Base-by-base conservation (phyloP, 2,797 vertebrate genomes). In the Typhlichthys subterraneus region DNA sequence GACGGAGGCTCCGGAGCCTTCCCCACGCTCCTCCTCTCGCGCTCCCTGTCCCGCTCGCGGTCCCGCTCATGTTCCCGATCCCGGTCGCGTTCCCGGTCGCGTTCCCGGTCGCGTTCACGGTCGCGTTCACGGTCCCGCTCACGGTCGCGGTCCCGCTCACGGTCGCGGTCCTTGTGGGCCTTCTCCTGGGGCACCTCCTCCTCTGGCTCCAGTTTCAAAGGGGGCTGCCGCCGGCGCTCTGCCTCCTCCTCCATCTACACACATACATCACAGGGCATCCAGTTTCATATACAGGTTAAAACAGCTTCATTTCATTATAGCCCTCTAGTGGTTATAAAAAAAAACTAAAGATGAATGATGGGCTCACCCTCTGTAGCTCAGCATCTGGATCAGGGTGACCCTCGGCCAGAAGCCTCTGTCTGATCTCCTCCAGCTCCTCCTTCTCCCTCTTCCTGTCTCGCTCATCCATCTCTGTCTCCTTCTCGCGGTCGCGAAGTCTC, bases 361-460 rank as follows among this genome's bases (percentile, higher is more conserved):
- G 38, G 38, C 93, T 90, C 73, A 98, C 98, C 89, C 97, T 95
- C 85, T 97, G 96, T 51, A 99, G 91, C 77, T 99, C 98, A 38
- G 96, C 97, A 52, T 99, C 98, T 2, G 98, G 98, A 82, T 99
- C 97, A 3, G 98, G 98, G 74, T 99, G 98, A 15, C 98, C 98
- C 88, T 99, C 97, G 57, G 96, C 97, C 54, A 99, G 88, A 69
- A 99, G 95, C 60, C 98, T 94, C 79, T 99, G 97, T 72, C 98
- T 89, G 76, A 99, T 98, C 92, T 99, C 97, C 77, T 99, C 98
- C 53, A 95, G 84, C 80, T 99, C 98, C 86, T 99, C 98, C 72
- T 98, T 99, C 82, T 99, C 98, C 57, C 97, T 93, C 81, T 99
- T 99, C 59, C 98, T 85, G 76, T 99, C 98, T 63, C 97, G 91